A percentile compares a stretch with the other conserved stretches of the same genome.
Conservation (phyloP, 2,113 vertebrate species). For the Micronycteris hirsuta region DNA sequence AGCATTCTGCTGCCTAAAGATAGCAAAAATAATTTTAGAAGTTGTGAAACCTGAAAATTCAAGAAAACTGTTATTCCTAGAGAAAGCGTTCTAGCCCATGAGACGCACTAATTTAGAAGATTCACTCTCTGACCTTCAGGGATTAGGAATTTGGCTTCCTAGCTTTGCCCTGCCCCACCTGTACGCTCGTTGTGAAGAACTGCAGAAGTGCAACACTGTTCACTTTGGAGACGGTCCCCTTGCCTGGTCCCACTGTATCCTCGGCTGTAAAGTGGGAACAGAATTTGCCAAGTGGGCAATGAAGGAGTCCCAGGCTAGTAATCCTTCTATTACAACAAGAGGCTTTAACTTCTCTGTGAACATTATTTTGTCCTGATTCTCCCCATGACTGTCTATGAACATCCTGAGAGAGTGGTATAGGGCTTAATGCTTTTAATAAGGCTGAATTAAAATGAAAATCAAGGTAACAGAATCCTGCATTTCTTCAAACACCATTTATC, state of each 20-base stretch:
- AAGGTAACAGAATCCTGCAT: not conserved
- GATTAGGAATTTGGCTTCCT: not conserved
- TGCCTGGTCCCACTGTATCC: rapidly evolving
- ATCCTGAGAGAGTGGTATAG: not conserved
- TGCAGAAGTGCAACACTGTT: not conserved
- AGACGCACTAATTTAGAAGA: not conserved
- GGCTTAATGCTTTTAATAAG: not conserved
- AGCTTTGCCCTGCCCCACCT: not conserved
- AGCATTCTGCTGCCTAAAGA: not conserved
- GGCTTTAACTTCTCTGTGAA: not conserved
- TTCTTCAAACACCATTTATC: conserved; percentile 4
- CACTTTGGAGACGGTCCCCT: not conserved
- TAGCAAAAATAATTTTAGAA: conserved; percentile 23
- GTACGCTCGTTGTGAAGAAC: not conserved
- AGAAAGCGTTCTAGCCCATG: not conserved
- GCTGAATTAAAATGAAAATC: not conserved
- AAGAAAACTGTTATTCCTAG: not conserved
- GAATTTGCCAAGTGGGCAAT: not conserved
- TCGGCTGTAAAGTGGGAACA: not conserved
- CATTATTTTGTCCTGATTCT: not conserved
- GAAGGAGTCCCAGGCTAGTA: not conserved
- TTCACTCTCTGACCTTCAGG: not conserved
- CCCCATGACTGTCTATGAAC: not conserved
- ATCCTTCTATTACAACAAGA: not conserved
- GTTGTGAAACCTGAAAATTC: not conserved